These are phyloP conservation scores for Ataeniobius toweri DNA, from an alignment of 2,797 vertebrate species.

Conservation along the genomic window DNA sequence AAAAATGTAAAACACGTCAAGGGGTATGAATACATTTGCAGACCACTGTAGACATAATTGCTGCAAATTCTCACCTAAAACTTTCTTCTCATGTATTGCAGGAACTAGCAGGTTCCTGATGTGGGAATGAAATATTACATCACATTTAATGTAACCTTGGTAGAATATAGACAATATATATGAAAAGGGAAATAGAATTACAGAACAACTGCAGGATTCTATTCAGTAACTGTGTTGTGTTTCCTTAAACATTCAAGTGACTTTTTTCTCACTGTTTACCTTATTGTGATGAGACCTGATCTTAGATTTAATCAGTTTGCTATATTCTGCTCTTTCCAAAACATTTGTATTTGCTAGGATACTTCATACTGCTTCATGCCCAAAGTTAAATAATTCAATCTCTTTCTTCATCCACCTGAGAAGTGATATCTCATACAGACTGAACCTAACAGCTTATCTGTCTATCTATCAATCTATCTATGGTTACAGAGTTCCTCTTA, in stretches of 20 bases:
- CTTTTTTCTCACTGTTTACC: not conserved
- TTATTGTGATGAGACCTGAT: not conserved
- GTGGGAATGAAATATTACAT: not conserved
- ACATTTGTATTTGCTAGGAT: not conserved
- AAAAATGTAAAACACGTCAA: too few relatives aligned
- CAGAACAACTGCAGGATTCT: not conserved
- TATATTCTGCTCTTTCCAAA: not conserved
- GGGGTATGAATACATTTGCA: too few relatives aligned
- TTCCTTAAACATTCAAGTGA: not conserved
- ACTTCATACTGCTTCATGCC: not conserved
- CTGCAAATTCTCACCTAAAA: too few relatives aligned
- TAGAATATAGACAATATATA: not conserved
- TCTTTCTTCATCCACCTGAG: conserved; percentile 10
- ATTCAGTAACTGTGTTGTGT: not conserved
- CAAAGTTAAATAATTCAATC: conserved; percentile 1
- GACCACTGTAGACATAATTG: too few relatives aligned
- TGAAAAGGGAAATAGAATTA: not conserved
- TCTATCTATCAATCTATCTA: conserved; percentile 27
- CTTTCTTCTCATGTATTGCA: not conserved
- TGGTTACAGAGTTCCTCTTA: conserved; percentile 59
- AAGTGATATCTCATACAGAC: conserved; percentile 9
- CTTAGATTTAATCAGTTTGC: not conserved
- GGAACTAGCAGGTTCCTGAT: not conserved
- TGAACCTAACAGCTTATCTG: conserved; percentile 22
- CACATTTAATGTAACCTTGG: too few relatives aligned